Conservation (phyloP, 1,140 invertebrate species). For the Trigoniulus corallinus region DNA sequence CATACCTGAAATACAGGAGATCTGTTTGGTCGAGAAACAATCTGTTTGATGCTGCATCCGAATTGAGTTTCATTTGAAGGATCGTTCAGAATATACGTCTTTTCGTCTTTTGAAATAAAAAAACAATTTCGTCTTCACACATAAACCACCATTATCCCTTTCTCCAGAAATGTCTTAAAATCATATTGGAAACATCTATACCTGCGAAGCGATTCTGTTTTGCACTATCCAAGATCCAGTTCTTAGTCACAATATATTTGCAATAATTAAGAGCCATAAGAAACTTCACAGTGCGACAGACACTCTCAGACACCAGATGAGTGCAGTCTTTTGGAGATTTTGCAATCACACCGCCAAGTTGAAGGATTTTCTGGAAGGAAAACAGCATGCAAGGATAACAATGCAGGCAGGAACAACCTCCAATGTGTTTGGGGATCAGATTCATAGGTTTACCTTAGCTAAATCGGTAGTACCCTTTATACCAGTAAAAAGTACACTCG, state of each 20-base stretch:
- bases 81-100: conserved; percentile 46
- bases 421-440: no score
- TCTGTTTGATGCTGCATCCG: conserved; percentile 55
- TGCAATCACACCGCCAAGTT: conserved; percentile 62
- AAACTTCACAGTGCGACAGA: conserved; percentile 67
- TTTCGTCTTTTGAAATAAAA: conserved; percentile 35
- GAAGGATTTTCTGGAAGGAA: conserved; percentile 40
- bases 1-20: conserved; percentile 32
- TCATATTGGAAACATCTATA: conserved; percentile 14
- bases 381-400: no score
- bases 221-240: conserved; percentile 68
- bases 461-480: conserved; percentile 8
- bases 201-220: conserved; percentile 53
- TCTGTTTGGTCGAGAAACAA: conserved; percentile 40
- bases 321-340: conserved; percentile 48
- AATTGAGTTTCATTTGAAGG: conserved; percentile 58
- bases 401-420: no score
- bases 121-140: neutral
- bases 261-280: conserved; percentile 57
- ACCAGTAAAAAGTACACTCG: conserved; percentile 12
- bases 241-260: conserved; percentile 54
- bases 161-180: neutral
- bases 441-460: conserved; percentile 12
- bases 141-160: neutral
- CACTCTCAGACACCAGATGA: conserved; percentile 60